Percentiles rank a stretch among this genome's conserved stretches.
Evolutionary conservation across 2,113 vertebrate species (phyloP).

Genomic region (Alaudala cheleensis): DNA sequence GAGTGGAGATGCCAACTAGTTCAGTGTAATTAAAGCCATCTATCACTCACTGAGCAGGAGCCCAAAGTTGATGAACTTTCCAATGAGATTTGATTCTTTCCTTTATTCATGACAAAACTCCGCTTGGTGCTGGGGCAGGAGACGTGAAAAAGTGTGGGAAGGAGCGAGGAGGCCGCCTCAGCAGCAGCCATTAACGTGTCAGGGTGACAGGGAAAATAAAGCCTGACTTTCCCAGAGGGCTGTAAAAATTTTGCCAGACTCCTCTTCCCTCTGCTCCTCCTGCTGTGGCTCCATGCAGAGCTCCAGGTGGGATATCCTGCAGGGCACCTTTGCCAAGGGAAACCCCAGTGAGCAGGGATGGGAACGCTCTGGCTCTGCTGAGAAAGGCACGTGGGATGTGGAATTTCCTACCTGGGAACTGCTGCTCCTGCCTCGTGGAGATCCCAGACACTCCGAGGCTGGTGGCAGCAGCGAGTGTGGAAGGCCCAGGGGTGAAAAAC

Average conservation of each 20-base stretch:
- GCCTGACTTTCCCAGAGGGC: background rate
- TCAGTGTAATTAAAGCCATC: conserved; percentile 90
- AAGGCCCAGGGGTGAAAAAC: fast-evolving
- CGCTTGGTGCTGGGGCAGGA: background rate
- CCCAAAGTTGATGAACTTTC: conserved; percentile 75
- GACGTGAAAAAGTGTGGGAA: conserved; percentile 21
- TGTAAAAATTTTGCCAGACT: background rate
- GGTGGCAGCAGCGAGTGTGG: fast-evolving
- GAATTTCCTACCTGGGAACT: background rate
- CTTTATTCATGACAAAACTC: conserved; percentile 40
- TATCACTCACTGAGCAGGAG: conserved; percentile 79
- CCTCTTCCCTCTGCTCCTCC: background rate
- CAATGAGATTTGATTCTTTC: conserved; percentile 55
- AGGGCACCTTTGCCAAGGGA: background rate
- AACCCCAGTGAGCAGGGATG: fast-evolving
- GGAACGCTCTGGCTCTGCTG: background rate
- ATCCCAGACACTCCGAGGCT: fast-evolving
- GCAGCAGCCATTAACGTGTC: background rate
- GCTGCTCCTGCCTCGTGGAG: fast-evolving
- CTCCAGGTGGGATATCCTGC: background rate
- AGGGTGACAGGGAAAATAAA: background rate
- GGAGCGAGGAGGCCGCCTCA: background rate
- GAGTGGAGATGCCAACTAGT: conserved; percentile 78
- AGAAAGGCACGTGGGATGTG: fast-evolving
- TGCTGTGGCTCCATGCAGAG: fast-evolving